A percentile compares a stretch with the other conserved stretches of the same genome.
These are phyloP conservation scores for Sebastes miniatus DNA, from an alignment of 2,797 vertebrate species.

Conservation along the genomic window DNA sequence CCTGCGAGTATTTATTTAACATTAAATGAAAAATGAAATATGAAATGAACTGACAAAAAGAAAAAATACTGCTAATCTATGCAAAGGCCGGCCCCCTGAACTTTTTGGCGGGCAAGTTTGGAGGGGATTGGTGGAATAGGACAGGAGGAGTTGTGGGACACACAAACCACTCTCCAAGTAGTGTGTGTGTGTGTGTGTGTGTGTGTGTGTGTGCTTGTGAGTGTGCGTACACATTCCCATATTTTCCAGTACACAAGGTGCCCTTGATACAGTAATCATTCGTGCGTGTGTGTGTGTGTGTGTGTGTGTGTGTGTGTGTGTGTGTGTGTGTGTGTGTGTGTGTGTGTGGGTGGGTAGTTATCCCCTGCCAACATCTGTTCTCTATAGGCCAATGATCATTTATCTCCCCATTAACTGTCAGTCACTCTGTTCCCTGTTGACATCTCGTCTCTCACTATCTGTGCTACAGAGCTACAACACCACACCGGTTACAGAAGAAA, in stretches of 20 bases:
- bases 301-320: constrained; percentile 1
- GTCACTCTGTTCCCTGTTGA: constrained; percentile 51
- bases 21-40: no score
- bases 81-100: no score
- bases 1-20: no score
- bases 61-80: no score
- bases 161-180: no score
- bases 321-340: background rate
- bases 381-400: constrained; percentile 61
- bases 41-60: no score
- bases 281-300: background rate
- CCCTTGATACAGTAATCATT: constrained; percentile 55
- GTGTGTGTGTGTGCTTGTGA: background rate
- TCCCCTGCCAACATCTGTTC: constrained; percentile 55
- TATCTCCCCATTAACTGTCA: constrained; percentile 67
- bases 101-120: no score
- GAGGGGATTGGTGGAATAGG: no score
- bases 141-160: no score
- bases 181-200: background rate
- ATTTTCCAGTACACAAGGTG: constrained; percentile 47
- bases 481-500: background rate
- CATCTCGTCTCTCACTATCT: constrained; percentile 26
- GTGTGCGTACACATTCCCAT: background rate
- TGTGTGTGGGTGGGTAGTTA: constrained; percentile 16
- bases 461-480: constrained; percentile 22